Conservation (phyloP, 37 sponge, comb jelly and placozoan genomes). For the Axinella damicornis region DNA sequence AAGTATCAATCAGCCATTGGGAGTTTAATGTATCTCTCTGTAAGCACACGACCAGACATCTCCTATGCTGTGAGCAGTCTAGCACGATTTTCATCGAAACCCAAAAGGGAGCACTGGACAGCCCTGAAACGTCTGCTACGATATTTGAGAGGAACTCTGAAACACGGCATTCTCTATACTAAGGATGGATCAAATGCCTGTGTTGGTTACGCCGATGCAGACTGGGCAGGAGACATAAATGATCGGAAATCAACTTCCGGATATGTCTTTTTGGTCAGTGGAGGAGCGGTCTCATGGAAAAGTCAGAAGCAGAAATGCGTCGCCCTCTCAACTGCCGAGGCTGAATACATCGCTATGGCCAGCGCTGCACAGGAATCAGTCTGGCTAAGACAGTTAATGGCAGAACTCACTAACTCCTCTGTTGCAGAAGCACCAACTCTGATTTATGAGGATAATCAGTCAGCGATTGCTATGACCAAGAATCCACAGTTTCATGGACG, state of each 20-base stretch:
- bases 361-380: conserved; percentile 45
- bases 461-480: conserved; percentile 45
- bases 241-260: conserved; percentile 51
- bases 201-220: conserved; percentile 43
- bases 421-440: background rate
- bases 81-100: conserved; percentile 25
- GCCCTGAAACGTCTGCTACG: conserved; percentile 44
- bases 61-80: conserved; percentile 47
- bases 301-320: conserved; percentile 46
- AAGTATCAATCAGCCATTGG: conserved; percentile 66
- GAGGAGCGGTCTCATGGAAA: conserved; percentile 40
- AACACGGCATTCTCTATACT: conserved; percentile 32
- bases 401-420: conserved; percentile 9
- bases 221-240: too few species aligned
- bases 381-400: conserved; percentile 37
- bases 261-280: conserved; percentile 11
- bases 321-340: too few species aligned
- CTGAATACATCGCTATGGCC: conserved; percentile 54
- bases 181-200: background rate
- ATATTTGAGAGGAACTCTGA: conserved; percentile 35
- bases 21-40: conserved; percentile 36
- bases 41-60: conserved; percentile 47
- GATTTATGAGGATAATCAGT: conserved; percentile 50
- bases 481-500: conserved; percentile 54
- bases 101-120: conserved; percentile 40